Base-by-base conservation (phyloP, 2,113 vertebrate genomes). In the Copsychus sechellarum region DNA sequence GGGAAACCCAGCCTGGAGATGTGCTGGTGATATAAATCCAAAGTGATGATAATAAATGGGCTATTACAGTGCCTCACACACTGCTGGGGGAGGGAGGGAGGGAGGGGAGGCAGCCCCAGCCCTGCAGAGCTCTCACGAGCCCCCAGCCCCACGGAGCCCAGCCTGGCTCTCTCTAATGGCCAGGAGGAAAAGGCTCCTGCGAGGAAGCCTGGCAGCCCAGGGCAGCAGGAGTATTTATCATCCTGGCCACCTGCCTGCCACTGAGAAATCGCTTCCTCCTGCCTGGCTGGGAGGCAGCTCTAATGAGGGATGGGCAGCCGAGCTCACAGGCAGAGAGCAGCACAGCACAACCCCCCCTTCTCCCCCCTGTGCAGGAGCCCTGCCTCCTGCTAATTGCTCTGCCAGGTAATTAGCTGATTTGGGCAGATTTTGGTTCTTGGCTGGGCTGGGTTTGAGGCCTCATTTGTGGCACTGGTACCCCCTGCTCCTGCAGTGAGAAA, bases 31-130 rank as follows among this genome's bases (percentile, higher is more conserved):
- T 58, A 70, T 20, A 85, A 95, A 97, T 62, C 45, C 6, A 0
- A 91, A 94, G 96, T 48, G 87, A 90, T 91, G 16, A 96, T 82
- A 92, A 96, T 83, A 95, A 95, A 95, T 72, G 93, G 84, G 53
- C 86, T 67, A 83, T 93, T 93, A 84, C 57, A 81, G 91, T 12
- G 45, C 16, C 86, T 64, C 8, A 8, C 7, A 8, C 53, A 0
- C 8, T 48, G 91, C 85, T 51, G 81, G 78, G 81, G 38, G 43
- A 85, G 54, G 15, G 34, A 70, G 51, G 70, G 48, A 86, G 78
- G 91, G 73, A 95, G 70, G 31, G 57, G 69, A 42, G 77, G 6
- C 83, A 48, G 25, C 40, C 6, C 73, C 70, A 43, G 50, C 7
- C 65, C 93, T 4, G 51, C 87, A 54, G 91, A 92, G 85, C 84